These are phyloP conservation scores for Agrotis segetum DNA, from an alignment of 2,888 invertebrate genomes.

Conservation along the genomic window DNA sequence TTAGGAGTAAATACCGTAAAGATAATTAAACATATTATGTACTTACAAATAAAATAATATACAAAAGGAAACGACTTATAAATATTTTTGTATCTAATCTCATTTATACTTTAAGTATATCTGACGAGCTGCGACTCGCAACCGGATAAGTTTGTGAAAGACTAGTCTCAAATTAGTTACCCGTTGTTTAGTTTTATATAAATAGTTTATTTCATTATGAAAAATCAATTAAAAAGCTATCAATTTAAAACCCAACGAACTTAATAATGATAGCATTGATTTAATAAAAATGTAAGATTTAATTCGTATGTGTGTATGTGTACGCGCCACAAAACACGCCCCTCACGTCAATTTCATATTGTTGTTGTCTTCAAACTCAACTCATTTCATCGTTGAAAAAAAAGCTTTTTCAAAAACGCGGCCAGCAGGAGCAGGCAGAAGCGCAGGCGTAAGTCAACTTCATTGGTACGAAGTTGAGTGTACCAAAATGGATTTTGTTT, in stretches of 20 bases:
- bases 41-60: constrained; percentile 24
- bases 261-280: constrained; percentile 11
- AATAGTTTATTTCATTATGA: not conserved
- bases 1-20: constrained; percentile 11
- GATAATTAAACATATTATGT: constrained; percentile 28
- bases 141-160: constrained; percentile 20
- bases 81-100: constrained; percentile 40
- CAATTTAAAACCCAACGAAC: constrained; percentile 35
- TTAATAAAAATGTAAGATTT: not conserved
- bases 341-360: not conserved
- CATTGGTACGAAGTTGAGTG: no score
- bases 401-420: no score
- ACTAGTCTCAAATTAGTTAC: constrained; percentile 60
- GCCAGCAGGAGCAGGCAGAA: no score
- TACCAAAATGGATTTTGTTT: no score
- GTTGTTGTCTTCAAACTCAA: not conserved
- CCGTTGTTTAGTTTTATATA: constrained; percentile 12
- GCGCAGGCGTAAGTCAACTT: no score
- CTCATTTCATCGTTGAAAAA: not conserved
- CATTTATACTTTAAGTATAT: constrained; percentile 7
- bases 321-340: no score
- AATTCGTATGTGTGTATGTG: no score
- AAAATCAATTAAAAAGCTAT: constrained; percentile 2
- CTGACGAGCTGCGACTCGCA: constrained; percentile 1
- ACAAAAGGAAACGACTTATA: constrained; percentile 41